phyloP scores from a whole-genome alignment of 2,797 vertebrate genomes.

The Syngnathus acus region DNA sequence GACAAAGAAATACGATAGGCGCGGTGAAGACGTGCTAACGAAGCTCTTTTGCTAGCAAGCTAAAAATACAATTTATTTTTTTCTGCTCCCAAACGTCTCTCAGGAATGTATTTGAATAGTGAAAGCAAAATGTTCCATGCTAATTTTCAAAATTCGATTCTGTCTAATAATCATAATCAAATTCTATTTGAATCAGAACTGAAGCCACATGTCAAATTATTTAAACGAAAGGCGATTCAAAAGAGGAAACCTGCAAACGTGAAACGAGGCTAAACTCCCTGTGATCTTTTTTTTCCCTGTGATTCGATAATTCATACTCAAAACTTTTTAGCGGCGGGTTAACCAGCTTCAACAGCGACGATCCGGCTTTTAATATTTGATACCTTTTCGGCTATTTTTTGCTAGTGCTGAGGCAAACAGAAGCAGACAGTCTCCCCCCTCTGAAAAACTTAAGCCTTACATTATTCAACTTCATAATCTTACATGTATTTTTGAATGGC shows the following conservation, averaged over 20 bases:
- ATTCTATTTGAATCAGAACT: background rate
- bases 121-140: background rate
- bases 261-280: slow-evolving; percentile 15
- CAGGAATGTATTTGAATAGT: background rate
- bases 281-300: background rate
- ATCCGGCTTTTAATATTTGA: slow-evolving; percentile 53
- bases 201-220: background rate
- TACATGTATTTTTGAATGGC: slow-evolving; percentile 28
- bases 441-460: slow-evolving; percentile 27
- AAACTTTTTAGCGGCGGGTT: slow-evolving; percentile 1
- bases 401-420: slow-evolving; percentile 33
- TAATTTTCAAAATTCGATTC: background rate
- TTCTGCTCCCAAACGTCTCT: background rate
- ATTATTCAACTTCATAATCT: slow-evolving; percentile 49
- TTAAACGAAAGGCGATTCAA: background rate
- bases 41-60: background rate
- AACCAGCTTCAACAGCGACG: slow-evolving; percentile 10
- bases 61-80: background rate
- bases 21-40: background rate
- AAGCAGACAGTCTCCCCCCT: slow-evolving; percentile 22
- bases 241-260: background rate
- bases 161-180: background rate
- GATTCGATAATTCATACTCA: slow-evolving; percentile 13
- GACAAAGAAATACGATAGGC: background rate
- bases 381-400: slow-evolving; percentile 50